These are phyloP conservation scores for Danio rerio DNA, from an alignment of 2,113 vertebrate genomes.

Conservation along the genomic window DNA sequence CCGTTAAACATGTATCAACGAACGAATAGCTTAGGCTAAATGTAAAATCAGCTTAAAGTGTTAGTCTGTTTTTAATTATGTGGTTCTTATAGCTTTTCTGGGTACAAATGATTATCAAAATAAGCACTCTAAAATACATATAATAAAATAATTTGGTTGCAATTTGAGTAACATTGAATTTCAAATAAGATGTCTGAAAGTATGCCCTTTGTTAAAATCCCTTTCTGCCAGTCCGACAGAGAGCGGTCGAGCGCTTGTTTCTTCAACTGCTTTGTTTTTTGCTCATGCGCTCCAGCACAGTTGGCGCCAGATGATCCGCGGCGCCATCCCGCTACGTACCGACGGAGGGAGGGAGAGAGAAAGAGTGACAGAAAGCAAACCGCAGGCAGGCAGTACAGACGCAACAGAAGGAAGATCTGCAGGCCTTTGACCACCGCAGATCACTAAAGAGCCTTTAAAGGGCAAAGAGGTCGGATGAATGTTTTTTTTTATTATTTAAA, in stretches of 20 bases:
- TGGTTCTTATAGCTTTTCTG: too few relatives aligned
- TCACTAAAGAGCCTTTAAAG: not conserved
- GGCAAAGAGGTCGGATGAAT: constrained; percentile 48
- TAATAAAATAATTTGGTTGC: too few relatives aligned
- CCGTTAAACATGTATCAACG: too few relatives aligned
- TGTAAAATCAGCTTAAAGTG: too few relatives aligned
- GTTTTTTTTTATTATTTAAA: too few relatives aligned
- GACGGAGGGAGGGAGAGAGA: constrained; percentile 43
- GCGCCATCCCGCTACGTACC: constrained; percentile 66
- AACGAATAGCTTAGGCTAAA: too few relatives aligned
- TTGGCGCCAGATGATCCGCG: constrained; percentile 82
- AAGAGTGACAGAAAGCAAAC: constrained; percentile 55
- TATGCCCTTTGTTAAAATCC: too few relatives aligned
- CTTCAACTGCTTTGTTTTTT: constrained; percentile 54
- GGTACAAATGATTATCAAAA: too few relatives aligned
- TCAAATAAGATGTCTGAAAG: too few relatives aligned
- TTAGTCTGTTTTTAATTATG: too few relatives aligned
- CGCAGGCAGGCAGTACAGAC: constrained; percentile 58
- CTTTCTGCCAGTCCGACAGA: constrained; percentile 4
- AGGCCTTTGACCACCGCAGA: constrained; percentile 8
- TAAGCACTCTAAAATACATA: too few relatives aligned
- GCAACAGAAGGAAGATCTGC: constrained; percentile 54
- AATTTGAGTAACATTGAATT: too few relatives aligned
- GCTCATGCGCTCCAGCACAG: constrained; percentile 74
- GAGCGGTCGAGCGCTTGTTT: not conserved